phyloP scores from a whole-genome alignment of 2,888 invertebrate genomes.

The Leptopilina drosophilae region DNA sequence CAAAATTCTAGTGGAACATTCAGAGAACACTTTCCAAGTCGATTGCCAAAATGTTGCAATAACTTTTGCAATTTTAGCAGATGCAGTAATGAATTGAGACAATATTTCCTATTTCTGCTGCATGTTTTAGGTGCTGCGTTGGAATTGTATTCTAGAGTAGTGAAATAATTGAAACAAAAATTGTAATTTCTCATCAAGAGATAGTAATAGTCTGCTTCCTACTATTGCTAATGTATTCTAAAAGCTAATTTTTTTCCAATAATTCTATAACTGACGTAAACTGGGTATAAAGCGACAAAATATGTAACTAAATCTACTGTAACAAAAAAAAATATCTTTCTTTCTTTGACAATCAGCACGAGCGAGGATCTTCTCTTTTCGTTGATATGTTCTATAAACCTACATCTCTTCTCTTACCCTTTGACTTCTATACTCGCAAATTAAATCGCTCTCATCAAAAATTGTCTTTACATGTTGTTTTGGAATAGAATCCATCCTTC shows the following conservation, averaged over 20 bases:
- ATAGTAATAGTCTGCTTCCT: no score
- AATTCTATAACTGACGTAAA: constrained; percentile 13
- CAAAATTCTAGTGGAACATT: no score
- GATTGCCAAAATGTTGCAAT: no score
- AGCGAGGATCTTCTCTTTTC: background rate
- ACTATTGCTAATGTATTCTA: no score
- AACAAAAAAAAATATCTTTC: background rate
- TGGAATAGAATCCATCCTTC: background rate
- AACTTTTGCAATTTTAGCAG: no score
- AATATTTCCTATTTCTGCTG: no score
- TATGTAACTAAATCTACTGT: no score
- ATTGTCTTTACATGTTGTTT: constrained; percentile 15
- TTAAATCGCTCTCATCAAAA: constrained; percentile 15
- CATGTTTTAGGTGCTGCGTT: no score
- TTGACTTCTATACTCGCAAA: constrained; percentile 12
- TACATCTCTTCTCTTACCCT: constrained; percentile 13
- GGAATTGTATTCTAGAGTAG: no score
- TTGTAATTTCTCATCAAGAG: background rate
- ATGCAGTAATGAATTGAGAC: no score
- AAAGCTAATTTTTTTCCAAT: background rate
- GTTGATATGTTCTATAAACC: constrained; percentile 16
- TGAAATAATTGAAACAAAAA: background rate
- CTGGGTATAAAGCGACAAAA: background rate
- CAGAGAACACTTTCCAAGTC: no score
- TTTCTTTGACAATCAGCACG: background rate